These are phyloP conservation scores for Acrossocheilus fasciatus DNA, from an alignment of 2,797 vertebrate species.

Conservation along the genomic window DNA sequence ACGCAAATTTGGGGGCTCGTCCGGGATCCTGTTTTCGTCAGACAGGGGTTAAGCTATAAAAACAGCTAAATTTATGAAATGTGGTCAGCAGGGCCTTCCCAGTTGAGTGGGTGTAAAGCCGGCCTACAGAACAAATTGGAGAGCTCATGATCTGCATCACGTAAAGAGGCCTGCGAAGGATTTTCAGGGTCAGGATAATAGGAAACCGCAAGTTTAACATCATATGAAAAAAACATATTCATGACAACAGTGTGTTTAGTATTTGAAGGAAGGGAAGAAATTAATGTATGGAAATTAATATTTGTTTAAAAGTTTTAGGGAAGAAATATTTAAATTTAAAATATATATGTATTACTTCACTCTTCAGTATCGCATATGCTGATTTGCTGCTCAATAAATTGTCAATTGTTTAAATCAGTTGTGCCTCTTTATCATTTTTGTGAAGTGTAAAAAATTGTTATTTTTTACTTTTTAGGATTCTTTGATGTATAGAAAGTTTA, in stretches of 20 bases:
- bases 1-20: constrained; percentile 47
- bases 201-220: not conserved
- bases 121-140: constrained; percentile 35
- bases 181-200: not conserved
- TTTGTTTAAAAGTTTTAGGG: no score
- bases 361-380: not conserved
- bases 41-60: constrained; percentile 60
- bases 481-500: not conserved
- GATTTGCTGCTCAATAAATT: not conserved
- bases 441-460: not conserved
- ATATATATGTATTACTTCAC: not conserved
- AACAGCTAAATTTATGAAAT: constrained; percentile 65
- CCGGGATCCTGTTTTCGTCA: constrained; percentile 53
- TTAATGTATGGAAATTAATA: not conserved
- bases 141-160: constrained; percentile 14
- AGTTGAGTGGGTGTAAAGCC: constrained; percentile 65
- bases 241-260: constrained; percentile 1
- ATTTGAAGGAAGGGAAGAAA: not conserved
- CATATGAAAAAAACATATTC: not conserved
- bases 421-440: not conserved
- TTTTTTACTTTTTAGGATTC: not conserved
- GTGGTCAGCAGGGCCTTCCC: constrained; percentile 57
- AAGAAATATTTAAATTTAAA: not conserved
- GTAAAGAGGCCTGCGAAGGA: not conserved
- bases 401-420: not conserved